These are phyloP conservation scores for Dufourea novaeangliae DNA, from an alignment of 1,140 invertebrate species.

Conservation along the genomic window DNA sequence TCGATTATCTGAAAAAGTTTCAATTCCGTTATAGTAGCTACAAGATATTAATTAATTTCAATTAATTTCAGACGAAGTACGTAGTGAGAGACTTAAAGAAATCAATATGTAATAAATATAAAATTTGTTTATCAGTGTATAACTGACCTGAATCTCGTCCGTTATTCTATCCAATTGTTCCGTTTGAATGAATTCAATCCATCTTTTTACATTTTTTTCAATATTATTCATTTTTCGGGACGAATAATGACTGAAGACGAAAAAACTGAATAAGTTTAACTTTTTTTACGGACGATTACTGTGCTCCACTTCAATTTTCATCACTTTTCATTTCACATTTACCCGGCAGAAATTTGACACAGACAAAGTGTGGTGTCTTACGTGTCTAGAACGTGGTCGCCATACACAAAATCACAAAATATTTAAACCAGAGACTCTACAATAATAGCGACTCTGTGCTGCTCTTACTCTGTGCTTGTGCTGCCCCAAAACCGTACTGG, in stretches of 20 bases:
- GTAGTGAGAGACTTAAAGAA: constrained; percentile 3
- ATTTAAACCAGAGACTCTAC: no score
- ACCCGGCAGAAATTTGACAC: constrained; percentile 19
- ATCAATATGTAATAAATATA: background rate
- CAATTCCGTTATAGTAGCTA: background rate
- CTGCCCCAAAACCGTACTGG: no score
- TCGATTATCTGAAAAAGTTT: constrained; percentile 47
- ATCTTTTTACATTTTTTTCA: constrained; percentile 50
- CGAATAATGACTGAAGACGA: no score
- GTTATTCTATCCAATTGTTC: constrained; percentile 43
- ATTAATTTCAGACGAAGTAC: background rate
- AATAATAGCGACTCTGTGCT: no score
- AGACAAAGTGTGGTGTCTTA: no score
- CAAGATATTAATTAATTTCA: background rate
- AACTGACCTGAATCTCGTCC: constrained; percentile 55
- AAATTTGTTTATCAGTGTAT: background rate
- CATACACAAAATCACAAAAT: background rate
- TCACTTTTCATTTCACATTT: constrained; percentile 18
- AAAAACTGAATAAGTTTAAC: no score
- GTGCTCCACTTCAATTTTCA: no score
- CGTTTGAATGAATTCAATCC: constrained; percentile 48
- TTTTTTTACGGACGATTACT: constrained; percentile 24
- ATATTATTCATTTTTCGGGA: constrained; percentile 37
- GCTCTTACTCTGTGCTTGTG: no score
- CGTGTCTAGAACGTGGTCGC: background rate